phyloP scores from a whole-genome alignment of 1,140 invertebrate species.

The Gryllus bimaculatus region DNA sequence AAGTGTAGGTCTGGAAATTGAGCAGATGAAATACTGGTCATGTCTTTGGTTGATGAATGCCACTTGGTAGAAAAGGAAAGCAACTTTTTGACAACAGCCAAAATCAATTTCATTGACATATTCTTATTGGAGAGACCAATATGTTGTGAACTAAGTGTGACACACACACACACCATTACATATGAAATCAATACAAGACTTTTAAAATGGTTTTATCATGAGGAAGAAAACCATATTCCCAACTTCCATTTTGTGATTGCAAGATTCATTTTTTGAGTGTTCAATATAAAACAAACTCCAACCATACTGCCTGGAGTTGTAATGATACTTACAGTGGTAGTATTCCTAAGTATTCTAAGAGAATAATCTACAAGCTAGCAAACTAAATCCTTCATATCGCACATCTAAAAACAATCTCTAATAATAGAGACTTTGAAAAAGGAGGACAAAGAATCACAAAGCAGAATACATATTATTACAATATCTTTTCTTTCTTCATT shows the following conservation, averaged over 20 bases:
- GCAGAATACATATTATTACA: constrained; percentile 15
- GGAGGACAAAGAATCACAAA: constrained; percentile 13
- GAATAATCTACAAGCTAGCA: constrained; percentile 8
- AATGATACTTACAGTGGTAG: constrained; percentile 12
- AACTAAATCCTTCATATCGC: constrained; percentile 12
- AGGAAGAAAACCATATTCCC: not conserved
- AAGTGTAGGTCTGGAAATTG: constrained; percentile 11
- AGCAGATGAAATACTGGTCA: constrained; percentile 17
- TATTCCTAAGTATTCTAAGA: constrained; percentile 9
- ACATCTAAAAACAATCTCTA: constrained; percentile 8
- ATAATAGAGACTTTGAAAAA: constrained; percentile 8
- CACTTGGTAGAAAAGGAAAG: constrained; percentile 8
- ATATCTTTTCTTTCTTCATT: constrained; percentile 1
- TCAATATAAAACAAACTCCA: constrained; percentile 10
- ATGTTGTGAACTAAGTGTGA: not conserved
- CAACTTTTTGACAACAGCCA: not conserved
- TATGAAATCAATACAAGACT: not conserved
- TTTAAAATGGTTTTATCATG: not conserved
- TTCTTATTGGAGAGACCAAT: not conserved
- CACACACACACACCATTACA: not conserved
- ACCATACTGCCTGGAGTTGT: not conserved
- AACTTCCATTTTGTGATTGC: not conserved
- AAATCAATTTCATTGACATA: not conserved
- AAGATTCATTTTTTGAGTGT: constrained; percentile 10
- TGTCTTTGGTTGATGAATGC: constrained; percentile 14